phyloP scores from a whole-genome alignment of 1,140 invertebrate genomes.

The Drosophila arizonae region DNA sequence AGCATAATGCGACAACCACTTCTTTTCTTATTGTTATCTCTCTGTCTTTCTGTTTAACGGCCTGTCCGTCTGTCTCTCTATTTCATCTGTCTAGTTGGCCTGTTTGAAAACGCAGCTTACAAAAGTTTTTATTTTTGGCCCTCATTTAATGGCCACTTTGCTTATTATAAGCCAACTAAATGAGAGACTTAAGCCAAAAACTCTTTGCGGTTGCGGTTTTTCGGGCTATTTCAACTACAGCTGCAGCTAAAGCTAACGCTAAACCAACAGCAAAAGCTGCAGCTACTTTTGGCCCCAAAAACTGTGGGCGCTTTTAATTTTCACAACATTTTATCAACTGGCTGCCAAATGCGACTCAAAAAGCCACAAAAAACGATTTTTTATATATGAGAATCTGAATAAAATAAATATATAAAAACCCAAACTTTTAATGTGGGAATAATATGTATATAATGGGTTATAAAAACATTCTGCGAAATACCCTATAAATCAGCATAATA shows the following conservation, averaged over 20 bases:
- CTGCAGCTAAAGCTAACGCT: constrained; percentile 4
- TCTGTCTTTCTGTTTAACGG: constrained; percentile 17
- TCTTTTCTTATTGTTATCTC: constrained; percentile 34
- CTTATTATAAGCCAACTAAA: constrained; percentile 77
- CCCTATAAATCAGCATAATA: too few species aligned
- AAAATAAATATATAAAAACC: background rate
- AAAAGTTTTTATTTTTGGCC: constrained; percentile 58
- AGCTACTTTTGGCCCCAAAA: constrained; percentile 12
- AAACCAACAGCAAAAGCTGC: constrained; percentile 14
- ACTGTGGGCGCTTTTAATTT: constrained; percentile 63
- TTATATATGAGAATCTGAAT: background rate
- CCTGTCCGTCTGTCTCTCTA: constrained; percentile 16
- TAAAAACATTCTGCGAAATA: background rate
- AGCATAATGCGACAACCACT: constrained; percentile 42
- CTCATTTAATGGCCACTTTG: constrained; percentile 70
- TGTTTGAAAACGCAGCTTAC: constrained; percentile 56
- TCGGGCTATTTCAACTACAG: constrained; percentile 24
- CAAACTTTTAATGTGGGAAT: constrained; percentile 7
- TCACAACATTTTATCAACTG: constrained; percentile 64
- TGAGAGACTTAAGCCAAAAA: constrained; percentile 56
- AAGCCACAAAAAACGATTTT: constrained; percentile 28
- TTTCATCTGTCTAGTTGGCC: constrained; percentile 20
- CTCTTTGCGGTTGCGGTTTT: constrained; percentile 66
- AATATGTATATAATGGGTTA: background rate
- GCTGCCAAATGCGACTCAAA: constrained; percentile 52